These are phyloP conservation scores for Procavia capensis DNA, from an alignment of 2,113 vertebrate genomes.

Conservation along the genomic window DNA sequence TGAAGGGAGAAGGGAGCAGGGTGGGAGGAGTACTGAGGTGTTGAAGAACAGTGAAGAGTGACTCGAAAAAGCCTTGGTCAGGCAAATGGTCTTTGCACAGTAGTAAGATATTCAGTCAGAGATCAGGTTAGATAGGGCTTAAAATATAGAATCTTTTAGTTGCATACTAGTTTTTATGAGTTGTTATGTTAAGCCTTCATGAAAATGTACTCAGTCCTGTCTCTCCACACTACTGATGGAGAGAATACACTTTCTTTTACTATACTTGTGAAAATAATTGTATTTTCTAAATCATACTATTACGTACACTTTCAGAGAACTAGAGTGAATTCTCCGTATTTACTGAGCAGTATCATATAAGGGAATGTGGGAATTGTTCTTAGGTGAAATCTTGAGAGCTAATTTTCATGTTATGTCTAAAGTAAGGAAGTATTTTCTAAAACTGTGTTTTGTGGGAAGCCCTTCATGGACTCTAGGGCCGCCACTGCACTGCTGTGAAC, in stretches of 20 bases:
- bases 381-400: not conserved
- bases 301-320: not conserved
- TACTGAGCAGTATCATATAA: not conserved
- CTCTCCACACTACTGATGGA: not conserved
- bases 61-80: not conserved
- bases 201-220: not conserved
- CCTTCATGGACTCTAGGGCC: not conserved
- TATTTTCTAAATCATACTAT: not conserved
- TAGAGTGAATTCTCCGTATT: not conserved
- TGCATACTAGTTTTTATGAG: not conserved
- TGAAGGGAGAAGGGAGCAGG: not conserved
- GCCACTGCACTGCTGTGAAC: not conserved
- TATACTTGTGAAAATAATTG: not conserved
- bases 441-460: not conserved
- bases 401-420: not conserved
- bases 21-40: not conserved
- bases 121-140: not conserved
- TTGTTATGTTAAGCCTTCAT: not conserved
- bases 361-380: not conserved
- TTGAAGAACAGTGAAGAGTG: not conserved
- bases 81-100: not conserved
- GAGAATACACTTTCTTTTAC: not conserved
- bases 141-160: not conserved
- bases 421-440: not conserved
- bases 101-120: too few relatives aligned